phyloP scores from a whole-genome alignment of 2,797 vertebrate genomes.

The Setipinna tenuifilis region DNA sequence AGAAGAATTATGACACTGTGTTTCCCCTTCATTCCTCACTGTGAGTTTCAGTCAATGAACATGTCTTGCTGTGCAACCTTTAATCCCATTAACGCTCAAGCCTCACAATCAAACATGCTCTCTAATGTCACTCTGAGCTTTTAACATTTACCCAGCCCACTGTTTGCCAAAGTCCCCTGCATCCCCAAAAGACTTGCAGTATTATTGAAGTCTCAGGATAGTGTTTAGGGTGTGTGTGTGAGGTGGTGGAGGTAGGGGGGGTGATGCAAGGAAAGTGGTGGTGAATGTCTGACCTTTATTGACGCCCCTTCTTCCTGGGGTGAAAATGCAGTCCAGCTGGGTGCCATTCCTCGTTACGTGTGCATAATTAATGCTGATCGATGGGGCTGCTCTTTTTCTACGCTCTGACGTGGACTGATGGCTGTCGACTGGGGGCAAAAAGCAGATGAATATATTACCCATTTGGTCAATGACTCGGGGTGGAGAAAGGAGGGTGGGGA shows the following conservation, averaged over 20 bases:
- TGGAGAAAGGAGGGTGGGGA: not conserved
- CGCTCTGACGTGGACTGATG: constrained; percentile 67
- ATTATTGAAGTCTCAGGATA: constrained; percentile 2
- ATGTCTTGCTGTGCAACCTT: not conserved
- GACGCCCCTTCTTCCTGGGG: constrained; percentile 71
- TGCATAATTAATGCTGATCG: constrained; percentile 90
- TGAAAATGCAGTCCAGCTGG: constrained; percentile 56
- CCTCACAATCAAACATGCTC: not conserved
- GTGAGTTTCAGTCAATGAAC: not conserved
- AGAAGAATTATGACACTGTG: too few relatives aligned
- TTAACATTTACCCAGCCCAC: not conserved
- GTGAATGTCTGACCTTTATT: constrained; percentile 83
- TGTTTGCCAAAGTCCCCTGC: not conserved
- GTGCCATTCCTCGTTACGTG: constrained; percentile 76
- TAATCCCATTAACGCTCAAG: not conserved
- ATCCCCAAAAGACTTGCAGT: not conserved
- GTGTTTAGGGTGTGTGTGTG: not conserved
- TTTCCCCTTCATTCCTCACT: too few relatives aligned
- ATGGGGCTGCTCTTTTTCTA: constrained; percentile 72
- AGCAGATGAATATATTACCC: constrained; percentile 66
- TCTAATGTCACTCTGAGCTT: not conserved
- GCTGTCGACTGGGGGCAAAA: constrained; percentile 64
- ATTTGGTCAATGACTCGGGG: constrained; percentile 54
- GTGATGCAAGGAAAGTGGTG: constrained; percentile 47
- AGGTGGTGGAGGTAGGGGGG: constrained; percentile 28